Base-by-base conservation (phyloP, 2,888 invertebrate species). In the Noctua janthe region DNA sequence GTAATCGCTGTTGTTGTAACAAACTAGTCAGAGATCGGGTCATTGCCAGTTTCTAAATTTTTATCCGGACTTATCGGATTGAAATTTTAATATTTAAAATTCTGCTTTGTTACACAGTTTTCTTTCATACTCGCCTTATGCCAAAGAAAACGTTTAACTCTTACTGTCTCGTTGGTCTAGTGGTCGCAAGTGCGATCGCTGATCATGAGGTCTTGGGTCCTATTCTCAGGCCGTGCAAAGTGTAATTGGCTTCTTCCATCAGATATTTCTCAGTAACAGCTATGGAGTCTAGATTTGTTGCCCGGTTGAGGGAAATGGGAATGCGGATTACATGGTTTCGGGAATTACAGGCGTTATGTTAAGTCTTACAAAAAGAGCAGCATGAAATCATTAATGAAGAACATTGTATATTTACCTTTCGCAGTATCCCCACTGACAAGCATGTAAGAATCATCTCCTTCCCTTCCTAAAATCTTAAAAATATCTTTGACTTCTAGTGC, bases 121-220 rank as follows among this genome's bases (percentile, higher is more conserved):
- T 35, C 1, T 1, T 5, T n/a, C 13, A 39, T 17, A n/a, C 5
- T 6, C 2, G 1, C n/a, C 49, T 67, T 66, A 66, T 29, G 10
- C 13, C 97, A 76, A 76, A 75, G 1, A 51, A 74, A 35, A 15
- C 2, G 4, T 35, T 17, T 17, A n/a, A 49, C 23, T 7, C 11
- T 11, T 67, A 43, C 43, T 39, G 39, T 66, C 20, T 39, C 66
- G 10, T 39, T 20, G 35, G 35, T n/a, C 10, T 23, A 23, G 23
- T 23, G 10, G 56, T 56, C 1, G 23, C 10, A 3, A 35, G 17
- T 17, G 64, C 2, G 35, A 17, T 8, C 17, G 11, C 15, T 64
- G 64, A 17, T 20, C 5, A 39, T 35, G 66, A 66, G 8, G 35
- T 17, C 35, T 10, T 17, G 8, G 8, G 3, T 64, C 13, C 3